Evolutionary conservation across 2,888 invertebrate species (phyloP), one percentile per base, ranked within the genome.

Genomic region (Druceiella hillmani): DNA sequence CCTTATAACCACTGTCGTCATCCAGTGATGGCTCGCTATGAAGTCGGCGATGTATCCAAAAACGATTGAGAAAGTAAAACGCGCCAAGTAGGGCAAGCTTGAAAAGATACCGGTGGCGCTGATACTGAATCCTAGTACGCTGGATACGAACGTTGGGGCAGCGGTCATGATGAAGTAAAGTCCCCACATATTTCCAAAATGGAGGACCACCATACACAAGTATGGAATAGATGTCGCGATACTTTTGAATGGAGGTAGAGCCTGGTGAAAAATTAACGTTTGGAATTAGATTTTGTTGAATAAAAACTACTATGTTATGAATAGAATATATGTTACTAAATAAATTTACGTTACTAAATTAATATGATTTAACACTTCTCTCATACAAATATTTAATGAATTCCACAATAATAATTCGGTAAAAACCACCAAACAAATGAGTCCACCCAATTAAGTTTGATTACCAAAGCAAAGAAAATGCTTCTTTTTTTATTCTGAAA

Each of bases 141-240:
- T 81, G 26, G 83, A 81, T 52, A 87, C 72, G 55, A 81, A 87
- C 50, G 83, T 80, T 4, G 86, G 86, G 28, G 85, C 83, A 24
- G 81, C 81, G 1, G 83, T 86, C 62, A 86, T 76, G 33, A 85
- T 74, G 55, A 87, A 83, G 58, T 81, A 84, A 16, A 87, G 57
- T 2, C 87, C 81, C 79, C 86, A 87, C 40, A 84, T 62, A 53
- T 83, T 87, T 22, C 87, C 87, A 51, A 81, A 86, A 50, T 87
- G 87, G 14, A 83, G 64, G 2, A 81, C 50, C 7, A 73, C 50
- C 52, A 87, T 66, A 0, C 82, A 77, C 60, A 81, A 66, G 57
- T 86, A 85, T 10, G 85, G 85, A 30, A 83, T 45, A 1, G 85
- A 86, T 2, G 73, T 57, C 10, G 77, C 44, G 22, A 87, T 78